Conservation (phyloP, 1,140 invertebrate species). For the Ladona fulva region DNA sequence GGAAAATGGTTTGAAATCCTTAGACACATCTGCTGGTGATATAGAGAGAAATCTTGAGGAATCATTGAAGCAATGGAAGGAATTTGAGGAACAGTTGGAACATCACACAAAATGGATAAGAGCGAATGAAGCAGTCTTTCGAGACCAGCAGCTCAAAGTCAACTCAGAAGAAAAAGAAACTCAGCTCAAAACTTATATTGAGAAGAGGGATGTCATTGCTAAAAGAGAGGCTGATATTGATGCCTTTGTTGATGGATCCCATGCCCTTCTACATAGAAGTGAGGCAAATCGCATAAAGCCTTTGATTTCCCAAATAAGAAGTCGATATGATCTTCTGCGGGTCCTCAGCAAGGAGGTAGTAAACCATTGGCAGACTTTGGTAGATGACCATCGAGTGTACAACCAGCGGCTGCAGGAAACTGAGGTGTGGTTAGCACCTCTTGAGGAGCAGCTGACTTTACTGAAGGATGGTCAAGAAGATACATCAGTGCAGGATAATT, state of each 20-base stretch:
- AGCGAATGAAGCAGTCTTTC: conserved; percentile 68
- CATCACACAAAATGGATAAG: conserved; percentile 76
- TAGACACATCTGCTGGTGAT: conserved; percentile 26
- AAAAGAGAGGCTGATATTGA: conserved; percentile 75
- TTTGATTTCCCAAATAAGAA: conserved; percentile 80
- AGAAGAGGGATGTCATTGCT: conserved; percentile 62
- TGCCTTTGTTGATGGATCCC: conserved; percentile 81
- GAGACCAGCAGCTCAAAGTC: conserved; percentile 73
- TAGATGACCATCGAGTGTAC: conserved; percentile 75
- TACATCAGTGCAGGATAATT: conserved; percentile 27
- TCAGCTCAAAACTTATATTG: conserved; percentile 61
- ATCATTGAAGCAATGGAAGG: conserved; percentile 71
- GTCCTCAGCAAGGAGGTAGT: conserved; percentile 79
- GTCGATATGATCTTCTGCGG: conserved; percentile 75
- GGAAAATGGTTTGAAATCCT: conserved; percentile 32
- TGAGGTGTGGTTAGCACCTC: conserved; percentile 62
- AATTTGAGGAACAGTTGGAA: conserved; percentile 75
- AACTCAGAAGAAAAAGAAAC: conserved; percentile 70
- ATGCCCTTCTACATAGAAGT: conserved; percentile 72
- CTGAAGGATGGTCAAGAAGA: conserved; percentile 42
- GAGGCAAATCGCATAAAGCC: conserved; percentile 79
- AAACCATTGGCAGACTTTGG: conserved; percentile 73
- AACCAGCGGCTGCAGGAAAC: conserved; percentile 65
- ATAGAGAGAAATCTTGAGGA: conserved; percentile 48
- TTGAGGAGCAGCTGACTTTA: conserved; percentile 61